Evolutionary conservation across 2,888 invertebrate genomes (phyloP).

Genomic region (Venusia cambrica): DNA sequence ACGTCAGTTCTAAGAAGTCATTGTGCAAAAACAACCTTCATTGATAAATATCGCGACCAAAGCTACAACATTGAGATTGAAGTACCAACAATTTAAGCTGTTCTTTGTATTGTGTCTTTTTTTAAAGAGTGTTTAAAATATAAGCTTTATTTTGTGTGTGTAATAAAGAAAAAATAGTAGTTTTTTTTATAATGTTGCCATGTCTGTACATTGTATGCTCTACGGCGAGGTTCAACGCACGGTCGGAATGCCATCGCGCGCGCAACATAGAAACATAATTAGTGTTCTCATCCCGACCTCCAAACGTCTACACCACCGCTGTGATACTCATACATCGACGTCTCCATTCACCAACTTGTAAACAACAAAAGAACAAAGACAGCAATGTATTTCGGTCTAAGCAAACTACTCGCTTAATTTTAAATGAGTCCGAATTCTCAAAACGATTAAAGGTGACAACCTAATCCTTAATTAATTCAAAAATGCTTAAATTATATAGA

Average conservation of each 20-base stretch:
- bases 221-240: conserved; percentile 52
- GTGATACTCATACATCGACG: conserved; percentile 49
- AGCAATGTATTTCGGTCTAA: conserved; percentile 27
- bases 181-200: no score
- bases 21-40: no score
- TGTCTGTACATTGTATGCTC: conserved; percentile 31
- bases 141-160: no score
- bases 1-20: conserved; percentile 26
- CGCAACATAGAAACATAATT: conserved; percentile 74
- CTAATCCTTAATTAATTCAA: conserved; percentile 47
- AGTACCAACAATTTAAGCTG: no score
- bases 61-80: no score
- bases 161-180: no score
- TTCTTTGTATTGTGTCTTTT: no score
- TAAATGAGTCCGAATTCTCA: conserved; percentile 1
- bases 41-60: no score
- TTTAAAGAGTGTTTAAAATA: no score
- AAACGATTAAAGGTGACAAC: conserved; percentile 35
- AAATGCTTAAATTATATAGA: conserved; percentile 35
- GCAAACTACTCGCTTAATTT: conserved; percentile 1
- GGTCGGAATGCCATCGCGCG: conserved; percentile 65
- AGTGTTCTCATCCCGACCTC: conserved; percentile 65
- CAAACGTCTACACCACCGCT: conserved; percentile 47
- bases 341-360: conserved; percentile 25
- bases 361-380: conserved; percentile 13